Evolutionary conservation across 2,888 invertebrate species (phyloP), one percentile per base, ranked within the genome.

Genomic region (Zootermopsis nevadensis): DNA sequence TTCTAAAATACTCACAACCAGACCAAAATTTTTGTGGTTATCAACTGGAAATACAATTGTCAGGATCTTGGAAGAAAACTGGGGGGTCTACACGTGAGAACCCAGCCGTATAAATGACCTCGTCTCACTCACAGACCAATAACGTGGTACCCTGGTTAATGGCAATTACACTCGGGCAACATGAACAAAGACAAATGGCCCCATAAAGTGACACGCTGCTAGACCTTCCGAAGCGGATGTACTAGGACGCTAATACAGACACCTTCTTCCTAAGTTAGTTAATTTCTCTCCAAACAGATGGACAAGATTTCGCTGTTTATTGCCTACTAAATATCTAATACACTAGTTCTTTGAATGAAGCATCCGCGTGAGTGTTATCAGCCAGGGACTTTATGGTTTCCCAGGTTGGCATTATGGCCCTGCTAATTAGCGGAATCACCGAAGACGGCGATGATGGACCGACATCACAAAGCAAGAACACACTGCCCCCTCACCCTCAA

Each of bases 141-240:
- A 60, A 60, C 60, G n/a, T 60, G 60, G n/a, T 3, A 27, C 60
- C 24, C 60, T 60, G n/a, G 60, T n/a, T 53, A 53, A 53, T 53
- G 53, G 53, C 19, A 27, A 60, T 60, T 60, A 60, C 60, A 60
- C n/a, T 60, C n/a, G 2, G 27, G 7, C 60, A 60, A 60, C 60
- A 60, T n/a, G 60, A 60, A n/a, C 60, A n/a, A n/a, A n/a, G 60
- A 60, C 60, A 60, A 60, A 60, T 60, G 27, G 24, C 60, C n/a
- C 10, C 60, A 60, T 60, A 60, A 60, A 60, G n/a, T 60, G 60
- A 60, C 60, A 60, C 60, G 15, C 3, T 60, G 10, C n/a, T n/a
- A 27, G 60, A 24, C 60, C 12, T 60, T 12, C 24, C 60, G n/a
- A n/a, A 24, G 60, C 42, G 42, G n/a, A n/a, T n/a, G 60, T 1